Base-by-base conservation (phyloP, 2,888 invertebrate genomes). In the Lutraria lutraria region DNA sequence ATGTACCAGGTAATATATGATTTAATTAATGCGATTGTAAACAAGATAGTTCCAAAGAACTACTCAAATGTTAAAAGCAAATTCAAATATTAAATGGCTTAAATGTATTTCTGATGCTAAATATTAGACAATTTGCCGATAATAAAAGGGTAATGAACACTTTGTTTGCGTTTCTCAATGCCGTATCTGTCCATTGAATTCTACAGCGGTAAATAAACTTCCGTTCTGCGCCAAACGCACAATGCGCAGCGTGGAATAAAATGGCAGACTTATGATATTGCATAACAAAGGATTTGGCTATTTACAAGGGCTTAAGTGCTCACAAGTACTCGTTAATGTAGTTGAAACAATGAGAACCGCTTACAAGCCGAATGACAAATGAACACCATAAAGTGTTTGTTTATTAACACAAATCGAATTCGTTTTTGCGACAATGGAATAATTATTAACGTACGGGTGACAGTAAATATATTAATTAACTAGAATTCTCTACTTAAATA, bases 71-170 rank as follows among this genome's bases (percentile, higher is more conserved):
- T 84, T 90, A 86, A 90, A 90, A 88, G 88, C 89, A 88, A 83
- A 80, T 76, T 90, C 88, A 81, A 60, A 86, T 86, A 81, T 85
- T 83, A 60, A 83, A 88, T 31, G 79, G 80, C 60, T 81, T 83
- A 89, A 89, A 89, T 91, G 91, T 81, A 82, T 88, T 91, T 89
- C 86, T 86, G 84, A 89, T 91, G 89, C 89, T 87, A 91, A 91
- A 88, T 84, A 79, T 83, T 86, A 56, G 72, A 43, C 52, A 81
- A 85, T 79, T 81, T 89, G 54, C 76, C 56, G 82, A 56, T 86
- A 80, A 88, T 88, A 54, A 88, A 81, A 56, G 85, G 56, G 83
- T 89, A 88, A 89, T 88, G 89, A 89, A 79, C 81, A 68, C 85
- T 88, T 56, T 91, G 88, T 91, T 91, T 89, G 82, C 84, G 82